These are phyloP conservation scores for Microtus pennsylvanicus DNA, from an alignment of 2,113 vertebrate genomes.

Conservation along the genomic window DNA sequence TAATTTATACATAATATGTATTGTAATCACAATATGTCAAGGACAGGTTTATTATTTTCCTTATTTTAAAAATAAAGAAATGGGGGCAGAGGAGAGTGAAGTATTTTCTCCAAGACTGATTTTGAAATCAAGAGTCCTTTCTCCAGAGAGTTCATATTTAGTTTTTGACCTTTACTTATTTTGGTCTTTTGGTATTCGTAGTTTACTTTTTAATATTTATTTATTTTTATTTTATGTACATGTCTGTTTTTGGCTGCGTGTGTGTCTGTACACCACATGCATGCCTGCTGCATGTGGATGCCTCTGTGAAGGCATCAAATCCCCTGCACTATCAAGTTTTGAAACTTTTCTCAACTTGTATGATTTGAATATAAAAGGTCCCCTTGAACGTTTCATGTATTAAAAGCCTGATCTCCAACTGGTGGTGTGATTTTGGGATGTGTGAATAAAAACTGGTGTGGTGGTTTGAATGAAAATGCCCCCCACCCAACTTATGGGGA, in stretches of 20 bases:
- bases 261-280: background rate
- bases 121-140: slow-evolving; percentile 6
- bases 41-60: slow-evolving; percentile 39
- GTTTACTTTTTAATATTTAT: background rate
- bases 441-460: background rate
- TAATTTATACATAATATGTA: background rate
- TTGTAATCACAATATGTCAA: background rate
- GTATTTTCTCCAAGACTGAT: slow-evolving; percentile 12
- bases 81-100: background rate
- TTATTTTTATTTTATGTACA: background rate
- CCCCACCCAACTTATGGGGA: background rate
- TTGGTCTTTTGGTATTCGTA: background rate
- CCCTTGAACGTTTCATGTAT: background rate
- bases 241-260: background rate
- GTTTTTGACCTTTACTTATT: slow-evolving; percentile 21
- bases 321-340: background rate
- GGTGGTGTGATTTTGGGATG: background rate
- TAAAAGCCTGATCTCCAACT: background rate
- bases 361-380: background rate
- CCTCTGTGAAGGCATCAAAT: background rate
- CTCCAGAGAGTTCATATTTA: background rate
- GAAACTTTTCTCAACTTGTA: background rate
- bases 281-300: background rate
- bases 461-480: background rate
- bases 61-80: slow-evolving; percentile 33